phyloP scores from a whole-genome alignment of 2,888 invertebrate species.

The Ctenicera cuprea region DNA sequence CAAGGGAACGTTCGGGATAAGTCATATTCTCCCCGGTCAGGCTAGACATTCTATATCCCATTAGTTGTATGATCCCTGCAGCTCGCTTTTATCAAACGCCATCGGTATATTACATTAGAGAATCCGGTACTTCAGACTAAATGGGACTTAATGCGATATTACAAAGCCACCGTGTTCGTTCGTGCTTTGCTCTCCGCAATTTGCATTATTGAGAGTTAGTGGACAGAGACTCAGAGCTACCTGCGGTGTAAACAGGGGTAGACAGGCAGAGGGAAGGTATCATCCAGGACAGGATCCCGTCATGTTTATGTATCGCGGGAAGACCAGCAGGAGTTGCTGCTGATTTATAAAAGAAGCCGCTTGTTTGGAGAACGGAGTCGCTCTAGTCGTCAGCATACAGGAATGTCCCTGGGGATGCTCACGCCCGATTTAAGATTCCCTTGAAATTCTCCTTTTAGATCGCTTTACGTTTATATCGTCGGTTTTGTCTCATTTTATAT shows the following conservation, averaged over 20 bases:
- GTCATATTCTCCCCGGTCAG: conserved; percentile 62
- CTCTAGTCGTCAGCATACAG: conserved; percentile 47
- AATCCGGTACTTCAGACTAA: conserved; percentile 52
- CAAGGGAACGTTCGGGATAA: conserved; percentile 63
- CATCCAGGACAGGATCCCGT: conserved; percentile 21
- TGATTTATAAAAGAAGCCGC: conserved; percentile 53
- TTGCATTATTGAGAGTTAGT: conserved; percentile 48
- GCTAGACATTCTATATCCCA: conserved; percentile 64
- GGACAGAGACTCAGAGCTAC: conserved; percentile 35
- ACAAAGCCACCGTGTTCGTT: conserved; percentile 21
- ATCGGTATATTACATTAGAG: conserved; percentile 44
- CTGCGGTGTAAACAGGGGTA: conserved; percentile 40
- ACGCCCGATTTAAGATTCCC: conserved; percentile 59
- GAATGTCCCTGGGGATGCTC: conserved; percentile 54
- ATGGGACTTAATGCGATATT: conserved; percentile 41
- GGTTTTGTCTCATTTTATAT: conserved; percentile 57
- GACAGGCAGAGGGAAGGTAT: not conserved
- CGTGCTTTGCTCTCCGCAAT: conserved; percentile 33
- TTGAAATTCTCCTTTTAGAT: conserved; percentile 55
- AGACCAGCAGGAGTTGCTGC: conserved; percentile 34
- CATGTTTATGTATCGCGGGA: conserved; percentile 49
- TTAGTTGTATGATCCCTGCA: conserved; percentile 62
- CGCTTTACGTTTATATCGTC: conserved; percentile 50
- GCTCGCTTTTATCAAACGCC: conserved; percentile 55
- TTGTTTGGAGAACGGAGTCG: conserved; percentile 46